Evolutionary conservation across 1,140 invertebrate genomes (phyloP).

Genomic region (Drosophila ironensis): DNA sequence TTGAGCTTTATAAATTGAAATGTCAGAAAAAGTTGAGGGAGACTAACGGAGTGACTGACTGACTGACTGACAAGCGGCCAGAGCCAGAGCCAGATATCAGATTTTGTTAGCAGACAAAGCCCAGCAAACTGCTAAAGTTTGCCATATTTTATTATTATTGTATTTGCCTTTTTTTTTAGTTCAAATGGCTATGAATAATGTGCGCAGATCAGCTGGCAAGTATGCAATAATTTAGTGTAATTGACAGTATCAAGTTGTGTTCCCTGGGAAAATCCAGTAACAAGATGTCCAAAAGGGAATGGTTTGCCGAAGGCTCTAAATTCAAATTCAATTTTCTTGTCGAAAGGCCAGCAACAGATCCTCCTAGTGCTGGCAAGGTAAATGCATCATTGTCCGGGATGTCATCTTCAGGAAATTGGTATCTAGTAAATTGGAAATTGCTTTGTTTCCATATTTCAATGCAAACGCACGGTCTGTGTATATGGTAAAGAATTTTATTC

Average conservation of each 20-base stretch:
- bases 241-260: slow-evolving; percentile 9
- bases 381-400: too few relatives aligned
- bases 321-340: slow-evolving; percentile 53
- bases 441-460: background rate
- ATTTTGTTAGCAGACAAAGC: slow-evolving; percentile 10
- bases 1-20: slow-evolving; percentile 80
- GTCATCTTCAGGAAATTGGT: background rate
- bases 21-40: slow-evolving; percentile 76
- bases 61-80: slow-evolving; percentile 26
- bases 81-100: slow-evolving; percentile 42
- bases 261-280: too few relatives aligned
- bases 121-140: slow-evolving; percentile 53
- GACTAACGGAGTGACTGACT: slow-evolving; percentile 43
- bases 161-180: slow-evolving; percentile 5
- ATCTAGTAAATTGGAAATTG: too few relatives aligned
- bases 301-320: too few relatives aligned
- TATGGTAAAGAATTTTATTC: slow-evolving; percentile 78
- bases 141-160: slow-evolving; percentile 29
- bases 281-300: too few relatives aligned
- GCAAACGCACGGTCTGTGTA: background rate
- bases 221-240: slow-evolving; percentile 24
- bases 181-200: slow-evolving; percentile 11
- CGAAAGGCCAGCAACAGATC: slow-evolving; percentile 28
- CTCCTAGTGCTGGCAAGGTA: slow-evolving; percentile 12
- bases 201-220: slow-evolving; percentile 12